Conservation (phyloP, 2,888 invertebrate species). For the Exocentrus adspersus region DNA sequence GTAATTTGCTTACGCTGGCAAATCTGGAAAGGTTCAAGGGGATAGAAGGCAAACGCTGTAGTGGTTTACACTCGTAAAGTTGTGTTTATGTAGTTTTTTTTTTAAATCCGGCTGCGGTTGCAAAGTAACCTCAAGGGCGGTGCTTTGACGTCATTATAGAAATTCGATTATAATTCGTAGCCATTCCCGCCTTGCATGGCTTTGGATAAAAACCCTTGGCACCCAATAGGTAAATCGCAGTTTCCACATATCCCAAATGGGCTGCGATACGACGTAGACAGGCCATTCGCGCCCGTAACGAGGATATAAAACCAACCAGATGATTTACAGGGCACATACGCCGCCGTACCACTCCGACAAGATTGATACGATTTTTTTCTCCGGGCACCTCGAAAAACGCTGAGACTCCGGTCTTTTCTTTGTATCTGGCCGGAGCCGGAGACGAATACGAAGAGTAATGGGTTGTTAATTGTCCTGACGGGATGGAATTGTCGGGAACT, state of each 20-base stretch:
- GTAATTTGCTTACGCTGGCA: slow-evolving; percentile 25
- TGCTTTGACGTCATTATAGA: too few relatives aligned
- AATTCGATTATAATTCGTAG: too few relatives aligned
- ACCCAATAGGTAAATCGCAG: slow-evolving; percentile 29
- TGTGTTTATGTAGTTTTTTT: too few relatives aligned
- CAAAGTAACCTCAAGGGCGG: too few relatives aligned
- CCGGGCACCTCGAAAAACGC: slow-evolving; percentile 11
- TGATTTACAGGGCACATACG: slow-evolving; percentile 40
- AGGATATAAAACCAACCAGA: slow-evolving; percentile 51
- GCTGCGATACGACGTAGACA: slow-evolving; percentile 44
- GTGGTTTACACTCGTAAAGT: too few relatives aligned
- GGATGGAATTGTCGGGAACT: background rate
- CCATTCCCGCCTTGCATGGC: too few relatives aligned
- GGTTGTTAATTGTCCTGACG: slow-evolving; percentile 8
- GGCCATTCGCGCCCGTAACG: slow-evolving; percentile 51
- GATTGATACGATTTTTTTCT: slow-evolving; percentile 49
- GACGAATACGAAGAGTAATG: background rate
- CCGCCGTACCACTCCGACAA: slow-evolving; percentile 45
- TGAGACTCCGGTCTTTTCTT: slow-evolving; percentile 6
- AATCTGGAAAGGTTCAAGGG: too few relatives aligned
- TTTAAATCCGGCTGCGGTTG: too few relatives aligned
- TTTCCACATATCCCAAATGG: slow-evolving; percentile 37
- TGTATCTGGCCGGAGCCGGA: slow-evolving; percentile 5
- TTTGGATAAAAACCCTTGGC: too few relatives aligned
- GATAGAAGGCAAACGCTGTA: too few relatives aligned